These are phyloP conservation scores for Formica exsecta DNA, from an alignment of 1,140 invertebrate species.

Conservation along the genomic window DNA sequence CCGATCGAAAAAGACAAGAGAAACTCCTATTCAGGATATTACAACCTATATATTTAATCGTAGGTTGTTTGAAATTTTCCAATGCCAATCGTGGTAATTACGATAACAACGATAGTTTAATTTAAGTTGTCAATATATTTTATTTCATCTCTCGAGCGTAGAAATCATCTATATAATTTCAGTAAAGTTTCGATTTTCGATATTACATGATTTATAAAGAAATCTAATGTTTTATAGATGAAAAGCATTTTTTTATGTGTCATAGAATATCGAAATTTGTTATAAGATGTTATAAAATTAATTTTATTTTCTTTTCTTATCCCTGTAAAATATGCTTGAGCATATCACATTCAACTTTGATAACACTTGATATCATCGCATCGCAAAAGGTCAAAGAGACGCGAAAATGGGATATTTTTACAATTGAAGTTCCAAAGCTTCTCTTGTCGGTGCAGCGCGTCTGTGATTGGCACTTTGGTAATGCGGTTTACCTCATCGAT, in stretches of 20 bases:
- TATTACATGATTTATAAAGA: background rate
- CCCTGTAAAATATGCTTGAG: too few relatives aligned
- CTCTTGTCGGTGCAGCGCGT: background rate
- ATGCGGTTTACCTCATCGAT: conserved; percentile 46
- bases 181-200: background rate
- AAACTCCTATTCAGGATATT: conserved; percentile 17
- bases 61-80: conserved; percentile 21
- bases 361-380: too few relatives aligned
- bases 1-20: background rate
- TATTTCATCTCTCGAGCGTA: background rate
- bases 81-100: background rate
- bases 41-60: conserved; percentile 40
- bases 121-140: conserved; percentile 7
- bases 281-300: too few relatives aligned
- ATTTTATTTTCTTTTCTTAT: too few relatives aligned
- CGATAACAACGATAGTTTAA: conserved; percentile 7
- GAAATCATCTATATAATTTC: background rate
- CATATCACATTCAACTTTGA: too few relatives aligned
- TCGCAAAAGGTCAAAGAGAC: too few relatives aligned
- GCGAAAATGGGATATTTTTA: conserved; percentile 29
- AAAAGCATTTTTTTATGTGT: too few relatives aligned
- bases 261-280: too few relatives aligned
- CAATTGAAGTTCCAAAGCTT: conserved; percentile 32
- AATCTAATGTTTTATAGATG: background rate
- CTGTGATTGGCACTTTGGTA: conserved; percentile 63